Evolutionary conservation across 2,113 vertebrate species (phyloP), one percentile per base, ranked within the genome.

Genomic region (Actenoides hombroni): DNA sequence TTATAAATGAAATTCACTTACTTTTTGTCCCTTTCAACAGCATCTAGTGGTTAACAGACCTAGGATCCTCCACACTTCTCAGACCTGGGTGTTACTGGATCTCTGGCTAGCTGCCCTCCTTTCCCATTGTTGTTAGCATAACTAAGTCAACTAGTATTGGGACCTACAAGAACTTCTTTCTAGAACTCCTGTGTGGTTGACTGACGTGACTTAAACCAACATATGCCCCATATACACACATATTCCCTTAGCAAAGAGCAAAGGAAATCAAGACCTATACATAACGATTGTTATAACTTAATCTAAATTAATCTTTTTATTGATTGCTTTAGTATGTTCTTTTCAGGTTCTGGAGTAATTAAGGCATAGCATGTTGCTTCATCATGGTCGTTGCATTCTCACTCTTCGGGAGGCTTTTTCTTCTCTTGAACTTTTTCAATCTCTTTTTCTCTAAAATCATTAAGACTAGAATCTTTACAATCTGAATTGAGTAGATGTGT

Each of bases 151-250:
- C 23, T 60, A 53, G 6, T 42, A 48, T 3, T 48, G 37, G 11
- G 49, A 75, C 17, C 31, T n/a, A 60, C 9, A 74, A 70, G 13
- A 13, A 8, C 13, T 39, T 59, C 57, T 61, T 80, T 92, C 76
- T 63, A 57, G 64, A 80, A 44, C 5, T 6, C 2, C n/a, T 48
- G 0, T 15, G 8, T 15, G 14, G 18, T 28, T 6, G 16, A 53
- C 3, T 44, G n/a, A 37, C 20, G 10, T 5, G 8, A 70, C 20
- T 37, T 65, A 74, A 70, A 69, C 15, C 3, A 33, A 21, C 1
- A 3, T 8, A 39, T 37, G 20, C 15, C 35, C 17, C 16, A 15
- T 31, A 31, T 0, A 49, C 12, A n/a, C 1, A 2, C 11, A 42
- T 18, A 16, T 11, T n/a, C 25, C 68, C 44, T 61, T 8, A 80